Percentiles rank a stretch among this genome's conserved stretches.
Evolutionary conservation across 2,797 vertebrate species (phyloP).

Genomic region (Sternarchorhynchus goeldii): DNA sequence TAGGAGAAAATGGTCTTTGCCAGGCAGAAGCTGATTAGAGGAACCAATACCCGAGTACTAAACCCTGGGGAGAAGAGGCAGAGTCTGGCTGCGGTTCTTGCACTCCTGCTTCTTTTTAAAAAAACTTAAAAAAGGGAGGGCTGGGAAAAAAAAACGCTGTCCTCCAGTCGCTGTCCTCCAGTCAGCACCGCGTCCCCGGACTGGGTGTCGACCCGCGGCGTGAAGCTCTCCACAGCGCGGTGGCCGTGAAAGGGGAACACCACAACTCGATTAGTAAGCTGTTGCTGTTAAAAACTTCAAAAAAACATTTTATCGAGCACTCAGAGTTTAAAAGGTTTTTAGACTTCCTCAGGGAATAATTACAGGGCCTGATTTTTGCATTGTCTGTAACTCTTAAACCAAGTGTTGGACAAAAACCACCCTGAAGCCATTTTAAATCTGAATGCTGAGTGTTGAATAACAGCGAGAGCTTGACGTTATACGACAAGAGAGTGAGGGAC

Average conservation of each 20-base stretch:
- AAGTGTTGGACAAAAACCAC: no score
- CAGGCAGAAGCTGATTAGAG: constrained; percentile 61
- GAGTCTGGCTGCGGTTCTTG: background rate
- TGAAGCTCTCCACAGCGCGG: constrained; percentile 13
- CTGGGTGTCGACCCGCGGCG: background rate
- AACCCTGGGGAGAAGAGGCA: background rate
- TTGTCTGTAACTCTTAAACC: no score
- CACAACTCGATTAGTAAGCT: constrained; percentile 16
- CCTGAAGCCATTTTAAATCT: no score
- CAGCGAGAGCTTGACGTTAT: no score
- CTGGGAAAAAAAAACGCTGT: background rate
- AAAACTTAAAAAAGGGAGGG: constrained; percentile 11
- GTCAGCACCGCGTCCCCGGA: constrained; percentile 15
- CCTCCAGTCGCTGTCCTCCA: background rate
- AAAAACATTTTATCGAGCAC: background rate
- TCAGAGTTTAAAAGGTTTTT: no score
- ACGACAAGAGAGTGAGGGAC: no score
- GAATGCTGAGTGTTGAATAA: no score
- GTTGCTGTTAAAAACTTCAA: constrained; percentile 17
- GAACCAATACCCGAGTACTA: constrained; percentile 43
- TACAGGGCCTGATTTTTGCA: no score
- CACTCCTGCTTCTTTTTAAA: background rate
- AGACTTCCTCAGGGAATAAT: no score
- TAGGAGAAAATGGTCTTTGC: constrained; percentile 49
- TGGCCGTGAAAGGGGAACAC: constrained; percentile 19